Evolutionary conservation across 2,888 invertebrate genomes (phyloP).

Genomic region (Alloplasta piceator): DNA sequence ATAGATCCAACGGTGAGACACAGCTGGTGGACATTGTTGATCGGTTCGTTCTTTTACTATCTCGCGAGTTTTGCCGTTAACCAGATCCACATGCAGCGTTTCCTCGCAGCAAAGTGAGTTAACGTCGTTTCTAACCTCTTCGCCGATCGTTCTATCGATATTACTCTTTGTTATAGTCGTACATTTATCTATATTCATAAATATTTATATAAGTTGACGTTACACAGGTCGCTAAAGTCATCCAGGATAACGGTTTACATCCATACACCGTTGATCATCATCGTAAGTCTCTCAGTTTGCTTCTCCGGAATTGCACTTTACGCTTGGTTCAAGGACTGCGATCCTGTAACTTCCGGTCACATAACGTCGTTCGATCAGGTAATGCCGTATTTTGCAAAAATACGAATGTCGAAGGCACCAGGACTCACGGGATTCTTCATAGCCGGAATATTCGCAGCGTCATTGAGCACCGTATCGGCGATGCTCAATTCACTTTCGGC

Average conservation of each 20-base stretch:
- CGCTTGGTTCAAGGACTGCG: constrained; percentile 92
- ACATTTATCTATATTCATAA: too few species aligned
- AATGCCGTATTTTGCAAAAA: constrained; percentile 91
- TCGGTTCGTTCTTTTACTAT: constrained; percentile 91
- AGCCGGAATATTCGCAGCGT: constrained; percentile 93
- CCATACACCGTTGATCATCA: constrained; percentile 90
- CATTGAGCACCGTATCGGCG: constrained; percentile 96
- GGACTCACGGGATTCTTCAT: constrained; percentile 81
- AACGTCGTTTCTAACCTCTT: too few species aligned
- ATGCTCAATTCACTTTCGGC: constrained; percentile 95
- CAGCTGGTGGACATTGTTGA: constrained; percentile 90
- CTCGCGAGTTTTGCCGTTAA: constrained; percentile 93
- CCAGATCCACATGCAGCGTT: constrained; percentile 92
- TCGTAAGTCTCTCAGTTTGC: constrained; percentile 88
- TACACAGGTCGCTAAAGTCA: constrained; percentile 47
- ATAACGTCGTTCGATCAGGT: constrained; percentile 89
- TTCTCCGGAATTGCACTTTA: constrained; percentile 91
- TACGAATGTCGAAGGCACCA: constrained; percentile 84
- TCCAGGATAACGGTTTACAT: constrained; percentile 87
- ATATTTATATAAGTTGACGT: not conserved
- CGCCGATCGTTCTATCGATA: too few species aligned
- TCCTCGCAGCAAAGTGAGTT: constrained; percentile 88
- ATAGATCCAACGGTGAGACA: constrained; percentile 92
- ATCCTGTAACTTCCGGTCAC: constrained; percentile 88
- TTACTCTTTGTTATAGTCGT: too few species aligned